phyloP scores from a whole-genome alignment of 2,113 vertebrate genomes.

The Alces alces region DNA sequence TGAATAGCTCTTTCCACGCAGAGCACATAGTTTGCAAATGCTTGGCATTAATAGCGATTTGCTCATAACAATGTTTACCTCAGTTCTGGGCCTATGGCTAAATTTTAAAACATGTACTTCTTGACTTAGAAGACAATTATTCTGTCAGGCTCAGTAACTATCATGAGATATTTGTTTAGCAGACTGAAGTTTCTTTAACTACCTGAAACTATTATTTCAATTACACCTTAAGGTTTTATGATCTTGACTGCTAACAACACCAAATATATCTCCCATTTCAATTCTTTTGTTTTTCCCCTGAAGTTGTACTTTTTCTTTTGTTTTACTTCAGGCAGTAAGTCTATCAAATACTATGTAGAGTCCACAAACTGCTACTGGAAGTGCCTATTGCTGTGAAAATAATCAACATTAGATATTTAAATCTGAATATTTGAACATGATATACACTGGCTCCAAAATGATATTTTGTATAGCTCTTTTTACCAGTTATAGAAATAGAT shows the following conservation, averaged over 20 bases:
- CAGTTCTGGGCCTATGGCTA: background rate
- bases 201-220: slow-evolving; percentile 14
- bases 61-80: background rate
- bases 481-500: background rate
- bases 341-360: background rate
- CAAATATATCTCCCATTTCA: slow-evolving; percentile 20
- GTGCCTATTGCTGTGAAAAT: background rate
- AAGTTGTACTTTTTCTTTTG: background rate
- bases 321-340: slow-evolving; percentile 4
- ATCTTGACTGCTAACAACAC: slow-evolving; percentile 15
- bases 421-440: background rate
- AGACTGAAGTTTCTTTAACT: background rate
- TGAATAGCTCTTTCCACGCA: background rate
- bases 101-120: background rate
- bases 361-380: background rate
- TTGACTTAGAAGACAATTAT: slow-evolving; percentile 24
- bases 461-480: background rate
- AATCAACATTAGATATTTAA: slow-evolving; percentile 2
- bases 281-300: background rate
- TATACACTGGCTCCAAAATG: background rate
- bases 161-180: slow-evolving; percentile 30
- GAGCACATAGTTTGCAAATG: background rate
- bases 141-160: background rate
- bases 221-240: slow-evolving; percentile 22
- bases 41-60: background rate